Evolutionary conservation across 2,113 vertebrate species (phyloP).

Genomic region (human (Homo sapiens)): DNA sequence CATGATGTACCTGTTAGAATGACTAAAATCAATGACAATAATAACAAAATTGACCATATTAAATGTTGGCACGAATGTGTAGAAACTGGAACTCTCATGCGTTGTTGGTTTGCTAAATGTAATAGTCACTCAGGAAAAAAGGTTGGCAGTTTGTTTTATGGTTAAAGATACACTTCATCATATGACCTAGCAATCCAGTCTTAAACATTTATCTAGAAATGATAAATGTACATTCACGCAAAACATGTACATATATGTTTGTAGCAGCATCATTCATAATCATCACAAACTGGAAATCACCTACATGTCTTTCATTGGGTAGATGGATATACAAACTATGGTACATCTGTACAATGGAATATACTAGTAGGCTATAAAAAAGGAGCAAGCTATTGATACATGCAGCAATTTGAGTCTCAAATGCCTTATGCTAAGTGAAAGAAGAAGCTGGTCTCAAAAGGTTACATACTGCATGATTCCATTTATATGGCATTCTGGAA

Average conservation of each 20-base stretch:
- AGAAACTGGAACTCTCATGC: background rate
- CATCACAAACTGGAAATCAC: background rate
- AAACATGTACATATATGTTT: background rate
- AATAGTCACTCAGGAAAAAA: background rate
- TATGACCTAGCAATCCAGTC: background rate
- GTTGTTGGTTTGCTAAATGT: background rate
- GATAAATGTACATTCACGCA: background rate
- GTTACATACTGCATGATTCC: background rate
- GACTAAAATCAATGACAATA: background rate
- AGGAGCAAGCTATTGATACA: background rate
- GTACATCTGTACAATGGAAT: background rate
- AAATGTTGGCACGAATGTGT: background rate
- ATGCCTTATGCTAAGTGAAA: background rate
- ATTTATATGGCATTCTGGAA: background rate
- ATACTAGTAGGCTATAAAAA: background rate
- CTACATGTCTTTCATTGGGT: background rate
- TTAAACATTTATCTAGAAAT: background rate
- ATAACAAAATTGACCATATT: background rate
- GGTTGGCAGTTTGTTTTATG: background rate
- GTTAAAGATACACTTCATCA: background rate
- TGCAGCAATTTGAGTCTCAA: background rate
- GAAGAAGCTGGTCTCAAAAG: background rate
- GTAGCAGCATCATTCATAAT: background rate
- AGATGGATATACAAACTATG: background rate
- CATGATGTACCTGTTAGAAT: background rate